phyloP scores from a whole-genome alignment of 2,888 invertebrate genomes.

The Patella caerulea region DNA sequence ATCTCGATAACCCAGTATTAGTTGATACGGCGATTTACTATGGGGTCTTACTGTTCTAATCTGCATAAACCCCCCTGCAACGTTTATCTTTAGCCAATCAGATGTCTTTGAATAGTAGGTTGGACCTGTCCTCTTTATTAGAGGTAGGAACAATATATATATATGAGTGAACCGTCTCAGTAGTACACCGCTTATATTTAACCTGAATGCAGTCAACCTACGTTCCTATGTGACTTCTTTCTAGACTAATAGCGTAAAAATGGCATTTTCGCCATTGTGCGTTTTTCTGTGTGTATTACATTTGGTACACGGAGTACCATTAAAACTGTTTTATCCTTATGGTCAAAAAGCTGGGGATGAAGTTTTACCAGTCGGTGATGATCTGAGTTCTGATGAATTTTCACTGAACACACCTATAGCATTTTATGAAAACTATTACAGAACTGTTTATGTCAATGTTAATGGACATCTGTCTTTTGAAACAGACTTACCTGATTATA shows the following conservation, averaged over 20 bases:
- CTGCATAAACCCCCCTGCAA: too few species aligned
- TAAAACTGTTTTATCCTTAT: slow-evolving; percentile 72
- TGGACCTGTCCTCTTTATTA: too few species aligned
- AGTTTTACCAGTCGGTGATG: slow-evolving; percentile 75
- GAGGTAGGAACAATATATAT: too few species aligned
- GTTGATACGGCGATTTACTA: too few species aligned
- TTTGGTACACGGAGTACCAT: slow-evolving; percentile 35
- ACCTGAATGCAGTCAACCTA: too few species aligned
- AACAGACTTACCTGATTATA: slow-evolving; percentile 87
- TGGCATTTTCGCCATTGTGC: background rate
- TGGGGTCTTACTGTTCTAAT: too few species aligned
- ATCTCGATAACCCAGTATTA: too few species aligned
- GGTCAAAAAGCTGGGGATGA: slow-evolving; percentile 75
- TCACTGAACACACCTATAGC: slow-evolving; percentile 81
- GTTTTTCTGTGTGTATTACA: background rate
- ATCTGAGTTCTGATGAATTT: slow-evolving; percentile 79
- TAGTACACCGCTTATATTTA: too few species aligned
- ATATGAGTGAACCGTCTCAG: too few species aligned
- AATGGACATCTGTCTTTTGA: slow-evolving; percentile 92
- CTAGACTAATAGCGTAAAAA: background rate
- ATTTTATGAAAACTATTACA: slow-evolving; percentile 85
- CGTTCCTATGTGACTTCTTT: too few species aligned
- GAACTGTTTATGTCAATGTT: slow-evolving; percentile 87
- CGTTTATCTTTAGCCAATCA: too few species aligned
- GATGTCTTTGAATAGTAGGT: too few species aligned